phyloP scores from a whole-genome alignment of 1,140 invertebrate genomes.

The Aphaenogaster ashmeadi region DNA sequence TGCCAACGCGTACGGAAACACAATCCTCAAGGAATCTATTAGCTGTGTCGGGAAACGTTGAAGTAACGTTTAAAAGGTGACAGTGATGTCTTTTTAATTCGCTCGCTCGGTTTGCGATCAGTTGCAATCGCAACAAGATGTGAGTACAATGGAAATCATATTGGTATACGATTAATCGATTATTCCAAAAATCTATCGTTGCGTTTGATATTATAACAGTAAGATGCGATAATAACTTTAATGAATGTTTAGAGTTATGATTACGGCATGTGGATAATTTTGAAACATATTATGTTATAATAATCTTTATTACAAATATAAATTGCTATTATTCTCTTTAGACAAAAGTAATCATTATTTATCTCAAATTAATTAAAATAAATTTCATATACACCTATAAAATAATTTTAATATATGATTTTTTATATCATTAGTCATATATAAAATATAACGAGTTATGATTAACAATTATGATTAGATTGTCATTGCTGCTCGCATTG shows the following conservation, averaged over 20 bases:
- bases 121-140: neutral
- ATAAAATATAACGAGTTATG: neutral
- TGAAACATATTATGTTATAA: neutral
- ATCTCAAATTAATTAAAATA: conserved; percentile 3
- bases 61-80: conserved; percentile 17
- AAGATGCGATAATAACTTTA: neutral
- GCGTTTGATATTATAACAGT: neutral
- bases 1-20: conserved; percentile 60
- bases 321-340: neutral
- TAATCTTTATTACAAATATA: neutral
- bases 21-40: conserved; percentile 61
- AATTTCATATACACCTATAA: neutral
- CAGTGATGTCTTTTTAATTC: conserved; percentile 41
- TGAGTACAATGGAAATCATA: neutral
- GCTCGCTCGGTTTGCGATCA: neutral
- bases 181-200: neutral
- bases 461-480: neutral
- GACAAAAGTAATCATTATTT: neutral
- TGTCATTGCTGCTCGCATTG: neutral
- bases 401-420: neutral
- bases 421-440: neutral
- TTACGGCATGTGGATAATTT: neutral
- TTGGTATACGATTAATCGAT: neutral
- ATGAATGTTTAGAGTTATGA: neutral
- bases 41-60: conserved; percentile 11